These are phyloP conservation scores for Hemicrepidius hirtus DNA, from an alignment of 2,888 invertebrate genomes.

Conservation along the genomic window DNA sequence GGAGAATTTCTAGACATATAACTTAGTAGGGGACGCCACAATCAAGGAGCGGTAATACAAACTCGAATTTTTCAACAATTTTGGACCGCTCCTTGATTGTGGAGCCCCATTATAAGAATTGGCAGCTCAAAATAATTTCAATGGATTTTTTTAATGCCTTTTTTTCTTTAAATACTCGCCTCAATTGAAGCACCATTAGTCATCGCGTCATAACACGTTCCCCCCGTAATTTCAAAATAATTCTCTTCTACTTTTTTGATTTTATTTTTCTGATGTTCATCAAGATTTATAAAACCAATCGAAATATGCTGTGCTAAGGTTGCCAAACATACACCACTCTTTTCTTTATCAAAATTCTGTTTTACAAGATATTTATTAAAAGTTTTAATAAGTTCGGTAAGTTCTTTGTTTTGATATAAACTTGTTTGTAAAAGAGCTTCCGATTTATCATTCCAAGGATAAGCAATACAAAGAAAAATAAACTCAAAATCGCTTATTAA, in stretches of 20 bases:
- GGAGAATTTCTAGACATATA: too few species aligned
- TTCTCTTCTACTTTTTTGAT: conserved; percentile 55
- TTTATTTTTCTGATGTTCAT: conserved; percentile 39
- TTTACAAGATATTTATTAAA: conserved; percentile 56
- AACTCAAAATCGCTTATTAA: conserved; percentile 54
- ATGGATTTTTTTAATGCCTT: too few species aligned
- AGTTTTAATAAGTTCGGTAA: conserved; percentile 42
- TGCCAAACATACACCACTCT: conserved; percentile 54
- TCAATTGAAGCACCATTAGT: conserved; percentile 26
- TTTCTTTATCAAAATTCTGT: conserved; percentile 52
- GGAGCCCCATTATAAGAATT: too few species aligned
- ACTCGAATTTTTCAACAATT: too few species aligned
- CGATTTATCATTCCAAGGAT: conserved; percentile 54
- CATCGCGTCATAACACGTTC: too few species aligned
- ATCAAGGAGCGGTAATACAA: too few species aligned
- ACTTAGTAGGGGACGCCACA: too few species aligned
- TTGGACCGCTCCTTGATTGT: too few species aligned
- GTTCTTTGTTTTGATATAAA: neutral
- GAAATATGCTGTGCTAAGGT: neutral
- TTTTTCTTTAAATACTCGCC: conserved; percentile 59
- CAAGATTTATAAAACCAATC: neutral
- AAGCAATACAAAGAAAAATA: conserved; percentile 62
- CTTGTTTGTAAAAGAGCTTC: neutral
- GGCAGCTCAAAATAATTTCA: too few species aligned
- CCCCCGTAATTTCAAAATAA: neutral